Evolutionary conservation across 2,113 vertebrate genomes (phyloP).

Genomic region (Baryphthengus martii): DNA sequence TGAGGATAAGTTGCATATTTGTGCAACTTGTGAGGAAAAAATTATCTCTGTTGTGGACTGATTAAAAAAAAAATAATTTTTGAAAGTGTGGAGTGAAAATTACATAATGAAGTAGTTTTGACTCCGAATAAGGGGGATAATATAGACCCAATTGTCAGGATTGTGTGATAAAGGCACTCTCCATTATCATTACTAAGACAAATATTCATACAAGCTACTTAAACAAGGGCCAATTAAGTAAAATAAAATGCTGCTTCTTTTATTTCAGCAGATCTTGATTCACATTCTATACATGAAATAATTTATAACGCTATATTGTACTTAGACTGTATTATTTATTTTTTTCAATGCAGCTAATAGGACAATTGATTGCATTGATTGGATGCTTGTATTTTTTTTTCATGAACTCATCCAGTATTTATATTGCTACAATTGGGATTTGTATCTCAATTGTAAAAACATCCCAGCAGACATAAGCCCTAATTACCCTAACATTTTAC

Average conservation of each 20-base stretch:
- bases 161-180: neutral
- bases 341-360: neutral
- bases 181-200: neutral
- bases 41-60: neutral
- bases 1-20: neutral
- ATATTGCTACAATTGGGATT: neutral
- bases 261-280: neutral
- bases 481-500: neutral
- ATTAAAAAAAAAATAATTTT: neutral
- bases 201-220: neutral
- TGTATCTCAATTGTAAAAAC: constrained; percentile 62
- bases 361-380: neutral
- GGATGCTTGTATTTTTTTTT: neutral
- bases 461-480: neutral
- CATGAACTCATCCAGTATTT: neutral
- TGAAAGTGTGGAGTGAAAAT: neutral
- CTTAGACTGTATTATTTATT: neutral
- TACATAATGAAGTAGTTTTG: neutral
- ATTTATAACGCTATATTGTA: neutral
- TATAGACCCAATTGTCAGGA: neutral
- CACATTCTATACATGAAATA: neutral
- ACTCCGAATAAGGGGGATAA: neutral
- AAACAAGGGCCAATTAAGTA: neutral
- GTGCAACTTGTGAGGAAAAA: neutral
- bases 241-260: neutral